A percentile compares a stretch with the other conserved stretches of the same genome.
Conservation (phyloP, 2,888 invertebrate genomes). For the Leptinotarsa tumamoca region DNA sequence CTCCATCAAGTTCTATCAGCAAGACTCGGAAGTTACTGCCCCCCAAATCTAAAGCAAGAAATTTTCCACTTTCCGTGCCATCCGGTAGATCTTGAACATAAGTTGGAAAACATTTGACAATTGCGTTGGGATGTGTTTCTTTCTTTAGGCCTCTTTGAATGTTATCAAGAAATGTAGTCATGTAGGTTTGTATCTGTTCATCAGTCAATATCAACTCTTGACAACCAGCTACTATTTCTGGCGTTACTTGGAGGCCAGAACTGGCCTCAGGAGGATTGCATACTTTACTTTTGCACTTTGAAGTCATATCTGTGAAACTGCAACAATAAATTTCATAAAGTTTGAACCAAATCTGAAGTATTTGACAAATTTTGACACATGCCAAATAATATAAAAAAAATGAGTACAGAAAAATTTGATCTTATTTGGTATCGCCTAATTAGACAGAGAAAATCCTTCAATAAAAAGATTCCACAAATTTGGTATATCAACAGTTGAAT, state of each 20-base stretch:
- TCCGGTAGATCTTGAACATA: slow-evolving; percentile 96
- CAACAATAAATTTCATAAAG: background rate
- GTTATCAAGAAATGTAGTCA: slow-evolving; percentile 80
- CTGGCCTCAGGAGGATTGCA: slow-evolving; percentile 31
- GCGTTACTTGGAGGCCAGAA: background rate
- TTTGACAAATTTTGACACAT: background rate
- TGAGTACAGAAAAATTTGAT: too few relatives aligned
- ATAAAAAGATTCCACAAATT: too few relatives aligned
- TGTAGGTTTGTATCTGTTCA: slow-evolving; percentile 82
- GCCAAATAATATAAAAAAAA: background rate
- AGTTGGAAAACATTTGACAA: slow-evolving; percentile 94
- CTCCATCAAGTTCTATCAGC: slow-evolving; percentile 86
- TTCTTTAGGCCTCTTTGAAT: slow-evolving; percentile 84
- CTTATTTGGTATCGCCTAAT: too few relatives aligned
- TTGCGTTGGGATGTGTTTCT: slow-evolving; percentile 80
- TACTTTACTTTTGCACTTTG: slow-evolving; percentile 34
- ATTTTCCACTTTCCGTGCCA: slow-evolving; percentile 94
- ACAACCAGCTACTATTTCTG: slow-evolving; percentile 20
- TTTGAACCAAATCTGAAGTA: background rate
- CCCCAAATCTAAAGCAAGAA: slow-evolving; percentile 95
- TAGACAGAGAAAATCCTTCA: too few relatives aligned
- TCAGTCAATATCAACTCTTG: slow-evolving; percentile 71
- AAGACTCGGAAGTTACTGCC: slow-evolving; percentile 99
- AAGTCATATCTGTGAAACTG: slow-evolving; percentile 29
- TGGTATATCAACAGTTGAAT: too few relatives aligned